Evolutionary conservation across 2,797 vertebrate genomes (phyloP), one percentile per base, ranked within the genome.

Genomic region (Clangula hyemalis): DNA sequence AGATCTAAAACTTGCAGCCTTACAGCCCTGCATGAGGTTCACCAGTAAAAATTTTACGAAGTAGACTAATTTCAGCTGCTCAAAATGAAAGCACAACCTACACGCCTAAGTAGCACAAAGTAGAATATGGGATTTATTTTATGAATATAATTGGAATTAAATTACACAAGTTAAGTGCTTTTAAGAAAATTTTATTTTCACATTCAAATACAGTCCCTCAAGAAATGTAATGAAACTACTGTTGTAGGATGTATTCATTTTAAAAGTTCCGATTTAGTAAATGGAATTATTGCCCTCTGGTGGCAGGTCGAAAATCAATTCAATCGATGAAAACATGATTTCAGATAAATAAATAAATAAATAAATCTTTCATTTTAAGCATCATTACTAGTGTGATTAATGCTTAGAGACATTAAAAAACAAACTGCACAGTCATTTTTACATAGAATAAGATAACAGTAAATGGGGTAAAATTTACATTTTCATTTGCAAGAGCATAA

Each of bases 221-320:
- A 72, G 94, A 84, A 47, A 24, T 2, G 28, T 73, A 56, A 30
- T 30, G 43, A 91, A 81, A 62, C 12, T 53, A 41, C 16, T 77
- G 14, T 36, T 81, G 25, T 49, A 19, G 7, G 15, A 13, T 10
- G 7, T 47, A 41, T 28, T 36, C 13, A 77, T 16, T 30, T 5
- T 38, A 45, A 85, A 82, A 80, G 3, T 56, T 8, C 25, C 22
- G 57, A 45, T 76, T 77, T 69, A 30, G 43, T 54, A 75, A 94
- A 94, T 87, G n/a, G 66, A 94, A 71, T 89, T 62, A 88, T 45
- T 94, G 97, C 96, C 95, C 74, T 66, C 97, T 96, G 53, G 93
- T 94, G 97, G 96, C 65, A 49, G 34, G 27, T 34, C 47, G 15
- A 41, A 41, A 88, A 58, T 38, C 87, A 51, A 49, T 21, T 28